Evolutionary conservation across 2,113 vertebrate species (phyloP).

Genomic region (Misgurnus mizolepis): DNA sequence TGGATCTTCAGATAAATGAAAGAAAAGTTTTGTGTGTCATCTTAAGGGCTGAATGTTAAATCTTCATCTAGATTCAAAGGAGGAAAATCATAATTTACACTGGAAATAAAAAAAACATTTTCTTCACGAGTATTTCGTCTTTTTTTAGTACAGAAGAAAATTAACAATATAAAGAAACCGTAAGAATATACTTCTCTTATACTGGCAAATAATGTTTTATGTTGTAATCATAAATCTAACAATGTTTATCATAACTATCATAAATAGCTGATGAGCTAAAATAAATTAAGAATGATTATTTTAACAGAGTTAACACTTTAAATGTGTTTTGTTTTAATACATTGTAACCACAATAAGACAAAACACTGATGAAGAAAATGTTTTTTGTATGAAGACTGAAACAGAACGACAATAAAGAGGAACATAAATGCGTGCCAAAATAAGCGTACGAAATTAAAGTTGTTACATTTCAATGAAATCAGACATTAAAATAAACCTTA

Average conservation of each 20-base stretch:
- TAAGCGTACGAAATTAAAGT: slow-evolving; percentile 63
- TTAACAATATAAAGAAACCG: too few species aligned
- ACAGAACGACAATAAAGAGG: slow-evolving; percentile 60
- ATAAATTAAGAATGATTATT: too few species aligned
- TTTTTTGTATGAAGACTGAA: slow-evolving; percentile 55
- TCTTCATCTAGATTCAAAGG: not conserved
- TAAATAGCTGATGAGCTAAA: too few species aligned
- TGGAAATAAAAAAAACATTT: not conserved
- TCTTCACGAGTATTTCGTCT: not conserved
- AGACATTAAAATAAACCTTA: slow-evolving; percentile 64
- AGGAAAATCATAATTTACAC: slow-evolving; percentile 52
- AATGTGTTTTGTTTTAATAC: not conserved
- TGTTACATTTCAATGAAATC: slow-evolving; percentile 62
- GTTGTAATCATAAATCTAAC: too few species aligned
- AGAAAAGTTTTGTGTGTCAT: not conserved
- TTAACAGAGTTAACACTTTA: too few species aligned
- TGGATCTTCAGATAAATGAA: slow-evolving; percentile 34
- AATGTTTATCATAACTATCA: too few species aligned
- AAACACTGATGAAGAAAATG: not conserved
- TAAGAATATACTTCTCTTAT: too few species aligned
- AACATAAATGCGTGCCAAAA: slow-evolving; percentile 58
- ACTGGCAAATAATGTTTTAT: too few species aligned
- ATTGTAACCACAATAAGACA: not conserved
- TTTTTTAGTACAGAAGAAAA: not conserved
- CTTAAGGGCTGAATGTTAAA: not conserved